A percentile compares a stretch with the other conserved stretches of the same genome.
Conservation (phyloP, 2,888 invertebrate genomes). For the Kuschelorhynchus macadamiae region DNA sequence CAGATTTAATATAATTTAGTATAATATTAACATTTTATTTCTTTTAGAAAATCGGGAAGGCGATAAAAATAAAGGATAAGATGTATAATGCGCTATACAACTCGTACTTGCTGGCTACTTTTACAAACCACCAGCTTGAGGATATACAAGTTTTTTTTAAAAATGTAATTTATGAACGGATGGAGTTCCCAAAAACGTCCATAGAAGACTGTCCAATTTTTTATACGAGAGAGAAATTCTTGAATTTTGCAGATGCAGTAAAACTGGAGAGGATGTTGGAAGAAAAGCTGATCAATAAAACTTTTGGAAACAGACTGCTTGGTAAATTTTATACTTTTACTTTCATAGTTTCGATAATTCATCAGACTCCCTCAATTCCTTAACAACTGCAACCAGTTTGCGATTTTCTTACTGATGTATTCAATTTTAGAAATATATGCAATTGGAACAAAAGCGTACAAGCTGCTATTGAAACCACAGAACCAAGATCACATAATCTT, state of each 20-base stretch:
- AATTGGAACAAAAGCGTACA: too few species aligned
- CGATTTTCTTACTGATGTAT: too few species aligned
- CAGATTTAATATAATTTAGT: too few species aligned
- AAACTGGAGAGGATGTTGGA: slow-evolving; percentile 16
- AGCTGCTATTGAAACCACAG: too few species aligned
- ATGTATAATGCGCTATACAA: slow-evolving; percentile 56
- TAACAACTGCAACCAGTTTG: too few species aligned
- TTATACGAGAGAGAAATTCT: slow-evolving; percentile 57
- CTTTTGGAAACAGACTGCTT: slow-evolving; percentile 1
- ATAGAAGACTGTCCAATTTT: slow-evolving; percentile 57
- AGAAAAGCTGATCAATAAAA: slow-evolving; percentile 3
- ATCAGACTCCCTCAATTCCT: too few species aligned
- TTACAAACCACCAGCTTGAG: slow-evolving; percentile 56
- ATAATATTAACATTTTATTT: too few species aligned
- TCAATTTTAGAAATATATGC: slow-evolving; percentile 26
- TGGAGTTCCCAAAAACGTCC: slow-evolving; percentile 56
- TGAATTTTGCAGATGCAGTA: slow-evolving; percentile 51
- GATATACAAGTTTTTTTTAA: slow-evolving; percentile 57
- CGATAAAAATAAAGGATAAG: slow-evolving; percentile 56
- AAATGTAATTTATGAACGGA: slow-evolving; percentile 48
- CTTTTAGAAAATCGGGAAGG: slow-evolving; percentile 57
- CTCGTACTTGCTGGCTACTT: slow-evolving; percentile 59
- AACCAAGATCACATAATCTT: slow-evolving; percentile 34
- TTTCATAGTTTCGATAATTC: too few species aligned
- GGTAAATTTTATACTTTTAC: too few species aligned